A percentile compares a stretch with the other conserved stretches of the same genome.
phyloP scores from a whole-genome alignment of 2,888 invertebrate genomes.

The Exocentrus adspersus region DNA sequence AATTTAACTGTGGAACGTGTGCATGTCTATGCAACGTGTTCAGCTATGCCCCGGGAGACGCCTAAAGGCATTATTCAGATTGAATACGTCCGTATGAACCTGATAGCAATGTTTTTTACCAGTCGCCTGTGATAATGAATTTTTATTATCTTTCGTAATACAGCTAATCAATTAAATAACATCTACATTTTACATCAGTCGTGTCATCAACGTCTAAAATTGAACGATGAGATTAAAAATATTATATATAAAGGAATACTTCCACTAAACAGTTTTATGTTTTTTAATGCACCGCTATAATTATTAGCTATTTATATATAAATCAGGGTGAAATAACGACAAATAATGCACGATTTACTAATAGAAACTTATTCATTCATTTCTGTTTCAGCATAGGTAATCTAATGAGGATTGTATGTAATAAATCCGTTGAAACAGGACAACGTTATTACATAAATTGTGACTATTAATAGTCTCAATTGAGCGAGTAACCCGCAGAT shows the following conservation, averaged over 20 bases:
- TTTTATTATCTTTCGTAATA: neutral
- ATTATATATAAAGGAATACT: too few species aligned
- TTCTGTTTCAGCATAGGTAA: constrained; percentile 6
- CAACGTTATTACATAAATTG: constrained; percentile 20
- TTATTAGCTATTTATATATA: too few species aligned
- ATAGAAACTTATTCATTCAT: neutral
- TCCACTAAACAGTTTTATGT: too few species aligned
- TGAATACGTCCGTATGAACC: constrained; percentile 36
- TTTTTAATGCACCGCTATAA: too few species aligned
- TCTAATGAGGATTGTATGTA: constrained; percentile 14
- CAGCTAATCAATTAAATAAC: too few species aligned
- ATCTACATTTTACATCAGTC: too few species aligned
- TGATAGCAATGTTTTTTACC: constrained; percentile 26
- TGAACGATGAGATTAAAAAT: too few species aligned
- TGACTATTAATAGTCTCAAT: constrained; percentile 19
- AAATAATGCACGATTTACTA: too few species aligned
- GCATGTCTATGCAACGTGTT: constrained; percentile 40
- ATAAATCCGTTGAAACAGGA: constrained; percentile 12
- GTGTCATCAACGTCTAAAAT: too few species aligned
- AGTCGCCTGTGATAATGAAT: constrained; percentile 15
- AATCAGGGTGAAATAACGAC: constrained; percentile 12
- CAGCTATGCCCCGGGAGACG: constrained; percentile 33
- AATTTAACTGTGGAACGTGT: constrained; percentile 57
- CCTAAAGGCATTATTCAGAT: constrained; percentile 42
- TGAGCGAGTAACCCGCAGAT: neutral